phyloP scores from a whole-genome alignment of 2,113 vertebrate genomes.

The Lethenteron camtschaticum region DNA sequence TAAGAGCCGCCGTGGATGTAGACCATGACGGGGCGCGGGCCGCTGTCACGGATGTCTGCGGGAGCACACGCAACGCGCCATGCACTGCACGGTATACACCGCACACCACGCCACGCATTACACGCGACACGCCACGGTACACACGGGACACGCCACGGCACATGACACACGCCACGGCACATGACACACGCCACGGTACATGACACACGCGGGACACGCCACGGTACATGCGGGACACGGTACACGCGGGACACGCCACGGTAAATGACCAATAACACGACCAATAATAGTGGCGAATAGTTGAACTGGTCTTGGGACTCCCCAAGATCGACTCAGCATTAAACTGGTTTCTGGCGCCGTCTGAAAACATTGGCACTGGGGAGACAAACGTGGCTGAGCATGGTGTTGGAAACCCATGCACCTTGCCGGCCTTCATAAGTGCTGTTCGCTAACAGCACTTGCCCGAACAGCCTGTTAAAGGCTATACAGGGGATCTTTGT shows the following conservation, averaged over 20 bases:
- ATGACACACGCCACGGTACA: neutral
- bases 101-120: neutral
- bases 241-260: neutral
- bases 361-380: no score
- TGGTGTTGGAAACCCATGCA: no score
- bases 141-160: neutral
- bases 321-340: no score
- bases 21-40: slow-evolving; percentile 97
- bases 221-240: neutral
- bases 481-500: no score
- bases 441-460: no score
- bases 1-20: slow-evolving; percentile 98
- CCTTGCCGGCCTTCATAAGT: no score
- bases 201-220: neutral
- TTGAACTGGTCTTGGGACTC: no score
- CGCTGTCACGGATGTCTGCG: slow-evolving; percentile 97
- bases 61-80: slow-evolving; percentile 14
- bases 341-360: no score
- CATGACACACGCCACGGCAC: neutral
- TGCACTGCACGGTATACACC: neutral
- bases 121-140: neutral
- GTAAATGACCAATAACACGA: neutral
- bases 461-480: no score
- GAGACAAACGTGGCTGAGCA: no score
- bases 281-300: no score